Evolutionary conservation across 2,797 vertebrate species (phyloP).

Genomic region (Diglossa cyanea): DNA sequence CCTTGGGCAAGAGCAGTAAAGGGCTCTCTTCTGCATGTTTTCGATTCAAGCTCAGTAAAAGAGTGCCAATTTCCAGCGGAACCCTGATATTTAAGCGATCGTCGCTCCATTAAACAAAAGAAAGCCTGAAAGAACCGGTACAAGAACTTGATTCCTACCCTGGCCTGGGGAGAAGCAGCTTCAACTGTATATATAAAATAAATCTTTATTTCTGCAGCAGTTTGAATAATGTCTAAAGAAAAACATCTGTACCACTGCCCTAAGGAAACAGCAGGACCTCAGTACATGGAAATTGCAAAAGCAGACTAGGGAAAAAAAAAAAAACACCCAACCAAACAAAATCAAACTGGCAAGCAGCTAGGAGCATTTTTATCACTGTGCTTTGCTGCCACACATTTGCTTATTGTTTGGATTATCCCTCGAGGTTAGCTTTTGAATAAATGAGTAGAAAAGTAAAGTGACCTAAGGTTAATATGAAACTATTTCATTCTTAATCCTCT

Average conservation of each 20-base stretch:
- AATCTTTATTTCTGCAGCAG: background rate
- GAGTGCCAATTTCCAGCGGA: background rate
- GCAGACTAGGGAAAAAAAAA: background rate
- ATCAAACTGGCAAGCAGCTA: background rate
- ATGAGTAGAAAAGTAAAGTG: background rate
- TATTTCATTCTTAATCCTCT: background rate
- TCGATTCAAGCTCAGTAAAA: background rate
- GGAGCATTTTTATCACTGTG: background rate
- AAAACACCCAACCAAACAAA: background rate
- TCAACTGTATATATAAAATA: accelerated
- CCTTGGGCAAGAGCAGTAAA: background rate
- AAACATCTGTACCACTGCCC: background rate
- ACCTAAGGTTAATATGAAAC: background rate
- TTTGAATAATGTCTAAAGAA: background rate
- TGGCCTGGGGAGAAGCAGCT: background rate
- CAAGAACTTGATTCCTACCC: accelerated
- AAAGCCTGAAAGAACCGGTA: background rate
- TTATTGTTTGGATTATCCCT: background rate
- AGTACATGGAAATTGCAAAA: background rate
- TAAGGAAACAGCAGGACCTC: background rate
- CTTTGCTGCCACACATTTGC: background rate
- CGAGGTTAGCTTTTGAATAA: background rate
- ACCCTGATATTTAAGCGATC: background rate
- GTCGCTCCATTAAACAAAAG: background rate
- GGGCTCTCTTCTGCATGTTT: accelerated